Percentiles rank a stretch among this genome's conserved stretches.
Conservation (phyloP, 2,888 invertebrate genomes). For the Drosophila stalkeri region DNA sequence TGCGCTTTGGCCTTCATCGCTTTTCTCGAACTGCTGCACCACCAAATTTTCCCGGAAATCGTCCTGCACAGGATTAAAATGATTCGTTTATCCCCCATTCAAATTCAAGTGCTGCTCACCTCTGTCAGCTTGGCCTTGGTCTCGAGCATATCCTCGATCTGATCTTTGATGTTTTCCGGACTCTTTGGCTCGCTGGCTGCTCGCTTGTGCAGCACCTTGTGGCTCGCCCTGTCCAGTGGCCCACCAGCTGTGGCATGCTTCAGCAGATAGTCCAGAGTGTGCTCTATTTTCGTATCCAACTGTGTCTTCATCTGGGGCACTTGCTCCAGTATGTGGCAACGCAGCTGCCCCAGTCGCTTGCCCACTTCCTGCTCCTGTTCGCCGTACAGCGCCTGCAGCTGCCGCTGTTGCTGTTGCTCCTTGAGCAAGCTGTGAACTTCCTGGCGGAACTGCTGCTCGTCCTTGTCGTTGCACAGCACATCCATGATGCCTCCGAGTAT, state of each 20-base stretch:
- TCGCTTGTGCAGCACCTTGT: conserved; percentile 51
- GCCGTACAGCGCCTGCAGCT: not conserved
- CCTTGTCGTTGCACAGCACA: conserved; percentile 71
- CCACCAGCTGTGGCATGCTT: conserved; percentile 65
- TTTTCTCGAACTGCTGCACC: conserved; percentile 46
- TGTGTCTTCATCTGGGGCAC: conserved; percentile 75
- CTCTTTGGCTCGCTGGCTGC: conserved; percentile 19
- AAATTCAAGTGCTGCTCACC: conserved; percentile 48
- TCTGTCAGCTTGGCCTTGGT: conserved; percentile 74
- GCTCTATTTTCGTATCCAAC: conserved; percentile 76
- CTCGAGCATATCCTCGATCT: conserved; percentile 54
- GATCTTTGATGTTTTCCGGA: not conserved
- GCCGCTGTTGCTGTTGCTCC: conserved; percentile 46
- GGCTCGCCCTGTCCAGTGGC: conserved; percentile 70
- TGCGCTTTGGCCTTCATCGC: conserved; percentile 1
- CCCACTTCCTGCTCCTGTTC: conserved; percentile 14
- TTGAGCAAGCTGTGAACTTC: conserved; percentile 57
- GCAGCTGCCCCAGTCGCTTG: conserved; percentile 63
- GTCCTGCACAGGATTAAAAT: conserved; percentile 57
- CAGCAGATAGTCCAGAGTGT: conserved; percentile 75
- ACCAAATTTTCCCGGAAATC: conserved; percentile 78
- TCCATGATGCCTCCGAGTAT: conserved; percentile 82
- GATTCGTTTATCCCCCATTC: not conserved
- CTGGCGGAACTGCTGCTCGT: conserved; percentile 64
- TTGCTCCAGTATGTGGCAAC: conserved; percentile 71